Evolutionary conservation across 1,140 invertebrate genomes (phyloP), one percentile per base, ranked within the genome.

Genomic region (Caerostris darwini): DNA sequence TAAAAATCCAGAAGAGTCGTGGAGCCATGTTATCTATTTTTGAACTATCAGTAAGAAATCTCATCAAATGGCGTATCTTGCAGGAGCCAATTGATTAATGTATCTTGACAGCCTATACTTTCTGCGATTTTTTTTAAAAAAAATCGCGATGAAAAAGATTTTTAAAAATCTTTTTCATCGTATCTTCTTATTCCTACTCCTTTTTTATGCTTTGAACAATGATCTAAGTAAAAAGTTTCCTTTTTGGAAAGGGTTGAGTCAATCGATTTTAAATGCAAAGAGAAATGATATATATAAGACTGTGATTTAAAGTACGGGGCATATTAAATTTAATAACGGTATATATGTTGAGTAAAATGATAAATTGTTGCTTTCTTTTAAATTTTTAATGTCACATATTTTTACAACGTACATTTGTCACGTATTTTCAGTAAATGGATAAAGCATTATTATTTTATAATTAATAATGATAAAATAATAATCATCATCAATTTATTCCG

Each of bases 41-140:
- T 56, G 82, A 58, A 6, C 82, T 14, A 57, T 83, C n/a, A 58
- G 82, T 57, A 83, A n/a, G 81, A 83, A 83, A 83, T 83, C 82
- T 83, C 82, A 83, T 83, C 82, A 58, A 17, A 58, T 83, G 54
- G 7, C 56, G n/a, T 17, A 83, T 83, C 82, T 83, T 56, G 14
- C 17, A 19, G 82, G 82, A 83, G 82, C 54, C 82, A 57, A 83
- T 57, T 83, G 82, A 83, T 83, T 83, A 83, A 83, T 83, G 82
- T 83, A 83, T 83, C 82, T 14, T 57, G 82, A 77, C 71, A 77
- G 71, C 34, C 34, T 50, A 34, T 77, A 77, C 34, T 77, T 77
- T 77, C 34, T 50, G 50, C 4, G 14, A 34, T 53, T 77, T 53
- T 77, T 77, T 77, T 77, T 2, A n/a, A n/a, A n/a, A n/a, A n/a